Conservation (phyloP, 2,797 vertebrate genomes). For the Falco naumanni region DNA sequence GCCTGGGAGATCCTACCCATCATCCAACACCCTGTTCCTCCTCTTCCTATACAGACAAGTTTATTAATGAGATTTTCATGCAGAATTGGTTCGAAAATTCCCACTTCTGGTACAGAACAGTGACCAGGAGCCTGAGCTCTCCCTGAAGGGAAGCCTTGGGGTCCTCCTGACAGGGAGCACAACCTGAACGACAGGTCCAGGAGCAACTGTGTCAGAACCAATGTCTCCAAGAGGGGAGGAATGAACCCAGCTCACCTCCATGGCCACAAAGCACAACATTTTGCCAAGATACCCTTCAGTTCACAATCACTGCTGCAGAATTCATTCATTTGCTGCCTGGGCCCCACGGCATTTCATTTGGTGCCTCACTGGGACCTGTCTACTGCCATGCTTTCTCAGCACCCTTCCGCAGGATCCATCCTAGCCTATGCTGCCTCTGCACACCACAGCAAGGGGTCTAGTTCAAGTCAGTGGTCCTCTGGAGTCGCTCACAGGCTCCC, state of each 20-base stretch:
- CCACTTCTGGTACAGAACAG: not conserved
- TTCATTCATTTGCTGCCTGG: not conserved
- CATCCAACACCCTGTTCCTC: not conserved
- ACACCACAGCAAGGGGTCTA: not conserved
- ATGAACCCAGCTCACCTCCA: not conserved
- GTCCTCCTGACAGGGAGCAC: not conserved
- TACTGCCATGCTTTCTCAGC: not conserved
- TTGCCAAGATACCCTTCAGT: not conserved
- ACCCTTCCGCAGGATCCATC: not conserved
- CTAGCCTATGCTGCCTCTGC: fast-evolving
- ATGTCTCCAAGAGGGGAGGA: not conserved
- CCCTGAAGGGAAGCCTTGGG: not conserved
- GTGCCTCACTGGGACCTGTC: not conserved
- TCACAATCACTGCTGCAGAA: not conserved
- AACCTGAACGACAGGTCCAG: not conserved
- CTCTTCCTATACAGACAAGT: not conserved
- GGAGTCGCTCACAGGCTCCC: not conserved
- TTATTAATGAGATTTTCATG: not conserved
- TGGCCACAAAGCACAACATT: not conserved
- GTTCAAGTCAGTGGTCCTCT: not conserved
- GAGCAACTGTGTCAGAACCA: not conserved
- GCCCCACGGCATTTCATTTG: not conserved
- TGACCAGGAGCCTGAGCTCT: not conserved
- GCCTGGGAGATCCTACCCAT: not conserved
- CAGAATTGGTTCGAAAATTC: not conserved